These are phyloP conservation scores for Taphrorychus bicolor DNA, from an alignment of 2,888 invertebrate species.

Conservation along the genomic window DNA sequence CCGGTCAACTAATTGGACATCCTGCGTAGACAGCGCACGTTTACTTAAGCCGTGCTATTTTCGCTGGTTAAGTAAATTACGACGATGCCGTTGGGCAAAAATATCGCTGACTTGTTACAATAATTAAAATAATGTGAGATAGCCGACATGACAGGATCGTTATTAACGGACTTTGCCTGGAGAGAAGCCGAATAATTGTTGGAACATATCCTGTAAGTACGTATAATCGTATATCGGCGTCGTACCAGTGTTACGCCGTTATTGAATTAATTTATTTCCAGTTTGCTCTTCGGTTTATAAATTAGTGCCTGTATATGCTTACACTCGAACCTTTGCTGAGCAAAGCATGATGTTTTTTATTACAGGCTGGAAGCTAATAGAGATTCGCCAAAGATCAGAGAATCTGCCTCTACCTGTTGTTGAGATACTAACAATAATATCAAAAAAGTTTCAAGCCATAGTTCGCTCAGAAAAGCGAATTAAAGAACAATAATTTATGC, in stretches of 20 bases:
- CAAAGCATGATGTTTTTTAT: too few relatives aligned
- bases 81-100: conserved; percentile 22
- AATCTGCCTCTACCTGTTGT: too few relatives aligned
- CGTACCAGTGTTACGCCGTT: conserved; percentile 4
- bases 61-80: conserved; percentile 37
- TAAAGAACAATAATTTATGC: too few relatives aligned
- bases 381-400: too few relatives aligned
- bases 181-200: conserved; percentile 8
- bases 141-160: conserved; percentile 13
- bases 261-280: conserved; percentile 4
- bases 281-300: not conserved
- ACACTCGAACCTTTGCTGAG: too few relatives aligned
- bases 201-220: not conserved
- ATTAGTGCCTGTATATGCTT: too few relatives aligned
- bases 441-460: too few relatives aligned
- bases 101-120: conserved; percentile 36
- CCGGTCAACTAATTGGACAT: conserved; percentile 15
- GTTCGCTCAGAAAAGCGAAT: too few relatives aligned
- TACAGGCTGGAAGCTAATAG: too few relatives aligned
- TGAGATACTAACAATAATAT: too few relatives aligned
- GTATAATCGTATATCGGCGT: not conserved
- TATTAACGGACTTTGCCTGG: conserved; percentile 14
- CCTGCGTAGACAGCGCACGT: conserved; percentile 19
- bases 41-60: conserved; percentile 27
- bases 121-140: conserved; percentile 36